Base-by-base conservation (phyloP, 2,888 invertebrate species). In the Molanna angustata region DNA sequence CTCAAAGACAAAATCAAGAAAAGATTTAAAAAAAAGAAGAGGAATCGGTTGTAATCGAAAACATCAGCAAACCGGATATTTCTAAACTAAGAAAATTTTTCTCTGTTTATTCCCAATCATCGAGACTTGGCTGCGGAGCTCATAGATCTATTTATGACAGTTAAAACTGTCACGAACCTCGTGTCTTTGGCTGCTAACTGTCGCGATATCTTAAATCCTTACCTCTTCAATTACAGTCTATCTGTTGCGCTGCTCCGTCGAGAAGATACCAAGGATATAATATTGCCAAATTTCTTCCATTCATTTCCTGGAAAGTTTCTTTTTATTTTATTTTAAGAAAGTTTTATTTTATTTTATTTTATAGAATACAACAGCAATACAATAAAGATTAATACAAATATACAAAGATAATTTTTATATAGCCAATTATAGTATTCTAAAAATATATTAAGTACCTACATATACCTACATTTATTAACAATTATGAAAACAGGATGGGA, bases 251-350 rank as follows among this genome's bases (percentile, higher is more conserved):
- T 88, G 16, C 67, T 87, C 44, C 85, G 86, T 70, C 80, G 88
- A 74, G 65, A 66, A 0, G 89, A 89, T 65, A 87, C 88, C 2
- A 82, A 82, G 63, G 79, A 84, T 37, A 63, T 90, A 18, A 76
- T 79, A 44, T 68, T 89, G 43, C 91, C 91, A 0, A 82, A 88
- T 0, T 80, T 91, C 58, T 81, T 83, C 32, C 86, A 90, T 67
- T 76, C 83, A 0, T 90, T 93, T 67, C 94, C 93, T 0, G 85
- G 86, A 64, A 89, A 89, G 69, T 93, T 88, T 68, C 72, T 92
- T 62, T 88, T 89, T 62, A 82, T n/a, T n/a, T n/a, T n/a, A n/a
- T n/a, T n/a, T n/a, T n/a, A n/a, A n/a, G n/a, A n/a, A n/a, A n/a
- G n/a, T n/a, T n/a, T n/a, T n/a, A n/a, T n/a, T n/a, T n/a, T n/a